A percentile compares a stretch with the other conserved stretches of the same genome.
These are phyloP conservation scores for Turritopsis rubra DNA, from an alignment of 30 jellyfish, hydroid and myxozoan genomes.

Conservation along the genomic window DNA sequence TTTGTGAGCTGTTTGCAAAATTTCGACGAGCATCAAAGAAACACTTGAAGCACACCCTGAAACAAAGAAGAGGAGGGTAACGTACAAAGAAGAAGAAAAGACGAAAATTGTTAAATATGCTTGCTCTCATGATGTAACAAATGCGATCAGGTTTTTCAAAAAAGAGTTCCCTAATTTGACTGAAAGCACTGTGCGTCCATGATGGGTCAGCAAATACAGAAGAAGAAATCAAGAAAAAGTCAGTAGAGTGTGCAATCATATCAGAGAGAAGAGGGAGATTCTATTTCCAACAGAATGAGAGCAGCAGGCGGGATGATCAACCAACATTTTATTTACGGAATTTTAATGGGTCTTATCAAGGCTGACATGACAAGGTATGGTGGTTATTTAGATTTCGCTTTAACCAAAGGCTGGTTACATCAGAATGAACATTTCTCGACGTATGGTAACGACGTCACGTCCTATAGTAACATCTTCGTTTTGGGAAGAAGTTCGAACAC, in stretches of 20 bases:
- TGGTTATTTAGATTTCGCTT: not conserved
- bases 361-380: slow-evolving; percentile 28
- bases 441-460: slow-evolving; percentile 13
- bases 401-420: slow-evolving; percentile 7
- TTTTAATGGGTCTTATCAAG: slow-evolving; percentile 15
- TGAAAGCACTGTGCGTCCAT: not conserved
- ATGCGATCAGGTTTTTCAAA: not conserved
- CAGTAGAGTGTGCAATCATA: slow-evolving; percentile 25
- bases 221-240: slow-evolving; percentile 6
- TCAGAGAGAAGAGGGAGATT: slow-evolving; percentile 11
- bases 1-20: no score
- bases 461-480: slow-evolving; percentile 10
- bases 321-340: slow-evolving; percentile 16
- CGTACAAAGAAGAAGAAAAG: not conserved
- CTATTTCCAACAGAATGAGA: slow-evolving; percentile 1
- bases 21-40: not conserved
- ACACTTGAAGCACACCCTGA: not conserved
- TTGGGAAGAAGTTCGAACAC: slow-evolving; percentile 21
- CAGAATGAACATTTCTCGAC: slow-evolving; percentile 13
- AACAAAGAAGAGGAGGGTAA: not conserved
- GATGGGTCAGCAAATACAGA: not conserved
- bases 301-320: slow-evolving; percentile 1
- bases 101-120: not conserved
- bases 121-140: not conserved
- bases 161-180: not conserved